Conservation (phyloP, 2,888 invertebrate genomes). For the Brachyptera putata region DNA sequence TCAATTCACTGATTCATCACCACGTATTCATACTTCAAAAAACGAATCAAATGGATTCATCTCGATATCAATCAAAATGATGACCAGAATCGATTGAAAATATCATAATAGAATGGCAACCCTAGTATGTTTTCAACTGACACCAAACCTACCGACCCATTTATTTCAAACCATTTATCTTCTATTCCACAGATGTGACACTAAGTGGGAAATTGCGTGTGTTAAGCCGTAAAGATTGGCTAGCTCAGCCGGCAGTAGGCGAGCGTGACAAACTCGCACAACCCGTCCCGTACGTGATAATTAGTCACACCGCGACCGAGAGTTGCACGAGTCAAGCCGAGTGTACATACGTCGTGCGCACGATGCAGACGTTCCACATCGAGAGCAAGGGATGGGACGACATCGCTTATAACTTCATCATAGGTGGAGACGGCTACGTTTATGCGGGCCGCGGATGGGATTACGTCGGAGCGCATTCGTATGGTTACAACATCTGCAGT, state of each 20-base stretch:
- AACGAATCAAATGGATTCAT: too few species aligned
- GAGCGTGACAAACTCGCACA: constrained; percentile 32
- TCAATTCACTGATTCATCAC: too few species aligned
- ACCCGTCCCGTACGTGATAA: constrained; percentile 37
- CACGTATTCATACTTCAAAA: too few species aligned
- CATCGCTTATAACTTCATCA: constrained; percentile 72
- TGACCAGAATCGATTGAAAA: too few species aligned
- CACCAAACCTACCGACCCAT: too few species aligned
- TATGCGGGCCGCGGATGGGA: constrained; percentile 76
- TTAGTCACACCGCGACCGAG: constrained; percentile 60
- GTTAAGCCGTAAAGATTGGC: constrained; percentile 59
- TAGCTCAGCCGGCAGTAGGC: constrained; percentile 55
- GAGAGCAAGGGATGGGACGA: constrained; percentile 61
- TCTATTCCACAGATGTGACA: constrained; percentile 18
- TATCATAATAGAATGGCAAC: too few species aligned
- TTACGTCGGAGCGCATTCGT: constrained; percentile 64
- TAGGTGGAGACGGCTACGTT: constrained; percentile 72
- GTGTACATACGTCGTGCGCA: constrained; percentile 40
- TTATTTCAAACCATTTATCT: too few species aligned
- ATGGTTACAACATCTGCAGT: constrained; percentile 59
- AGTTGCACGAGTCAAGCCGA: constrained; percentile 53
- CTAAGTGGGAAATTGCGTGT: constrained; percentile 49
- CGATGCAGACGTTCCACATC: constrained; percentile 66
- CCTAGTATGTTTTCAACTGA: too few species aligned
- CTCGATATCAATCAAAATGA: too few species aligned